These are phyloP conservation scores for Ophioninae sp. DNA, from an alignment of 2,888 invertebrate genomes.

Conservation along the genomic window DNA sequence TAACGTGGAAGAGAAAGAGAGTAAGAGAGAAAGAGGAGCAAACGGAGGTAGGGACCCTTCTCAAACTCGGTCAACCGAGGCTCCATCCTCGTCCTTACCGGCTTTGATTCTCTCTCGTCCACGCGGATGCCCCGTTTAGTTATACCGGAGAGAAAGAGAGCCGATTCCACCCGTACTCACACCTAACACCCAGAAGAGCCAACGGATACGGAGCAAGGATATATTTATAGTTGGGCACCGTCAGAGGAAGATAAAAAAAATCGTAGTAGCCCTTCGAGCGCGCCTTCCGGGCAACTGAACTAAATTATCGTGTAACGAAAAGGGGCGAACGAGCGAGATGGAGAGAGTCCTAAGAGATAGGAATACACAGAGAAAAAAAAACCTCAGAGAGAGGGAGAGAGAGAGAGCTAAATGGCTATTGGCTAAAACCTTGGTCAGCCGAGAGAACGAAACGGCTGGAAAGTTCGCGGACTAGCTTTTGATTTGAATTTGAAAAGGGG, in stretches of 20 bases:
- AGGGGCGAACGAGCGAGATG: constrained; percentile 51
- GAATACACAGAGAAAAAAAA: constrained; percentile 26
- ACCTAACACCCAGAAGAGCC: constrained; percentile 31
- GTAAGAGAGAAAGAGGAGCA: constrained; percentile 42
- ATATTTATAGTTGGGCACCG: constrained; percentile 55
- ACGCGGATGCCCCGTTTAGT: constrained; percentile 60
- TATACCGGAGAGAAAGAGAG: constrained; percentile 31
- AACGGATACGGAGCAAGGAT: constrained; percentile 56
- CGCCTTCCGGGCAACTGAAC: constrained; percentile 68
- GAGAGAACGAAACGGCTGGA: constrained; percentile 25
- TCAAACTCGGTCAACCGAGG: constrained; percentile 69
- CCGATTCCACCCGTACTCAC: constrained; percentile 10
- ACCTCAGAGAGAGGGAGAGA: constrained; percentile 4
- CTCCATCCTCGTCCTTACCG: constrained; percentile 62
- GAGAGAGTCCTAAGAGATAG: constrained; percentile 40
- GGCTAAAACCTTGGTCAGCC: constrained; percentile 54
- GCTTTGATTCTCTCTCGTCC: constrained; percentile 63
- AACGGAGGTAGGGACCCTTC: constrained; percentile 64
- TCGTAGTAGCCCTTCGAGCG: constrained; percentile 64
- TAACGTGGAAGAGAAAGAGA: constrained; percentile 44
- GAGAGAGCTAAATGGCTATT: constrained; percentile 43
- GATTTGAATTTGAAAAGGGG: constrained; percentile 69
- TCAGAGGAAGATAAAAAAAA: constrained; percentile 64
- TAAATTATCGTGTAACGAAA: constrained; percentile 70
- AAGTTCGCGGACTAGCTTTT: constrained; percentile 58